Evolutionary conservation across 2,888 invertebrate genomes (phyloP).

Genomic region (Imbricaverruca yamaguchii): DNA sequence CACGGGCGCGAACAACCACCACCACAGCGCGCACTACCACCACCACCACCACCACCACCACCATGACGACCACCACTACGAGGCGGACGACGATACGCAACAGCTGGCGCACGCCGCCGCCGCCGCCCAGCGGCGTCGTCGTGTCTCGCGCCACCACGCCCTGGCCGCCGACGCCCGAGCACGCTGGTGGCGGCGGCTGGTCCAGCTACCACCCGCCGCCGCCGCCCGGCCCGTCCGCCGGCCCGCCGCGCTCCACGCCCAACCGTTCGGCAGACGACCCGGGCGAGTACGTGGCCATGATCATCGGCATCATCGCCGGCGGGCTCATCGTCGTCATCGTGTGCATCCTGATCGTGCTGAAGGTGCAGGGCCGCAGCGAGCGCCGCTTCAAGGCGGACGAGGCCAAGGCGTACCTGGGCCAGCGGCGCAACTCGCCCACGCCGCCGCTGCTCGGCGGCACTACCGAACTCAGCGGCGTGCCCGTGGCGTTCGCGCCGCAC

Average conservation of each 20-base stretch:
- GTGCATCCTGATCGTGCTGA: constrained; percentile 79
- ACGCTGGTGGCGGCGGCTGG: constrained; percentile 28
- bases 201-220: constrained; percentile 35
- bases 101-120: constrained; percentile 33
- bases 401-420: constrained; percentile 54
- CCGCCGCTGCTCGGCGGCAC: constrained; percentile 30
- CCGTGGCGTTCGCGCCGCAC: constrained; percentile 66
- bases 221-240: constrained; percentile 32
- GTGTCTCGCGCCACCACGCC: neutral
- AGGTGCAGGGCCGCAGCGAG: constrained; percentile 74
- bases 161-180: neutral
- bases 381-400: constrained; percentile 91
- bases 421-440: constrained; percentile 39
- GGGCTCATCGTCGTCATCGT: constrained; percentile 83
- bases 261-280: constrained; percentile 38
- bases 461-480: constrained; percentile 49
- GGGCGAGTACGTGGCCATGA: constrained; percentile 44
- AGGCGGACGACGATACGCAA: constrained; percentile 35
- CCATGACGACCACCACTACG: constrained; percentile 28
- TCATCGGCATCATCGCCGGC: constrained; percentile 83
- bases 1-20: too few relatives aligned
- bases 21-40: constrained; percentile 29
- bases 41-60: constrained; percentile 34
- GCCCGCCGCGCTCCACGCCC: constrained; percentile 38
- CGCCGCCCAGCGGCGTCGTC: neutral